A percentile compares a stretch with the other conserved stretches of the same genome.
phyloP scores from a whole-genome alignment of 2,797 vertebrate species.

The Pangasius larnaudii region DNA sequence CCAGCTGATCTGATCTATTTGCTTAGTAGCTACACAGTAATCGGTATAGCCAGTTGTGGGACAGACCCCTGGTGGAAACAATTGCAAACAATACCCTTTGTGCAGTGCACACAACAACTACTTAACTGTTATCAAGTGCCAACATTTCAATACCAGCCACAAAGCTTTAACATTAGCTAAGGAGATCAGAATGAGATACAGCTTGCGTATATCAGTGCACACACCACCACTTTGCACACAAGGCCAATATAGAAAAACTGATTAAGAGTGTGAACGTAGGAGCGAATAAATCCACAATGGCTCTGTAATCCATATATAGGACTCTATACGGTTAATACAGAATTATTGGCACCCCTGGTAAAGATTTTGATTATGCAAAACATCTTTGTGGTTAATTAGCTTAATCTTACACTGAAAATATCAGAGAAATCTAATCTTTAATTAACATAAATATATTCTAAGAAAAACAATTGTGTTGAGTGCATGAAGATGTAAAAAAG shows the following conservation, averaged over 20 bases:
- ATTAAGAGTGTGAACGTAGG: neutral
- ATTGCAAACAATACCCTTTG: neutral
- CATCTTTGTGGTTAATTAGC: neutral
- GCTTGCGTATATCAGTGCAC: neutral
- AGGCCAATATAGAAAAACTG: neutral
- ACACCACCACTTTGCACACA: neutral
- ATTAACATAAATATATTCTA: neutral
- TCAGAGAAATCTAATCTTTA: neutral
- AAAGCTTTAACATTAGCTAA: slow-evolving; percentile 4
- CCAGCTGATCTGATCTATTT: neutral
- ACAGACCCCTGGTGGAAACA: neutral
- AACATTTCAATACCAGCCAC: neutral
- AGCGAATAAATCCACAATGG: neutral
- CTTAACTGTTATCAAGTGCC: neutral
- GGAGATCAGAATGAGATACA: neutral
- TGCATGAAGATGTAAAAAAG: neutral
- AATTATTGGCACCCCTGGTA: neutral
- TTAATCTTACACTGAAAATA: neutral
- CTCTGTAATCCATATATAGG: neutral
- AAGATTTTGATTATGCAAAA: neutral
- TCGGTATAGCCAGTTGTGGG: neutral
- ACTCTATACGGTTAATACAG: neutral
- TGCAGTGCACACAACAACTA: neutral
- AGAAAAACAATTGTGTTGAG: neutral
- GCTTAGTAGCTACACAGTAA: neutral